A percentile compares a stretch with the other conserved stretches of the same genome.
Conservation (phyloP, 2,113 vertebrate genomes). For the Serilophus lunatus region DNA sequence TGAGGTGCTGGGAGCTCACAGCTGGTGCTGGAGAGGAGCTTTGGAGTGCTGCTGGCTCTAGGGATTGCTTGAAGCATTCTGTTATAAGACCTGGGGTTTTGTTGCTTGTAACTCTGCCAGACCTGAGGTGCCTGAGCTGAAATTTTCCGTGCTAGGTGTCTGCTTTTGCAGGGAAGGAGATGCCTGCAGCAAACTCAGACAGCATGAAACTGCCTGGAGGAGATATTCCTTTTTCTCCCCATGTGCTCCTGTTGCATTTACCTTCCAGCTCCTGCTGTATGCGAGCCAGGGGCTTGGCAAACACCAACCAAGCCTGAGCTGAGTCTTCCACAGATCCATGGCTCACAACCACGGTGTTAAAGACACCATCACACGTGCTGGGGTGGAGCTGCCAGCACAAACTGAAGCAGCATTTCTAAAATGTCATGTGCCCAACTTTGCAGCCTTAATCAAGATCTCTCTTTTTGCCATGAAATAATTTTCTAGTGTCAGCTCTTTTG, state of each 20-base stretch:
- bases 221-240: not conserved
- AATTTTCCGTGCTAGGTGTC: rapidly evolving
- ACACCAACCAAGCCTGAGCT: not conserved
- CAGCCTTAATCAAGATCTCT: not conserved
- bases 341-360: not conserved
- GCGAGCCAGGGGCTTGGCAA: not conserved
- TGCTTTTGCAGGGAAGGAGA: not conserved
- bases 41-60: not conserved
- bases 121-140: not conserved
- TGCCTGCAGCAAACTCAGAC: not conserved
- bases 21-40: not conserved
- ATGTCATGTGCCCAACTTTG: not conserved
- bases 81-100: rapidly evolving
- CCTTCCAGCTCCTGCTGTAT: not conserved
- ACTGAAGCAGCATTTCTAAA: not conserved
- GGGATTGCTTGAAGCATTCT: not conserved
- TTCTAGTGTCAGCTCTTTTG: not conserved
- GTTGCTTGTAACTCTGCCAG: not conserved
- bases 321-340: not conserved
- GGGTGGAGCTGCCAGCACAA: not conserved
- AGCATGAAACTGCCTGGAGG: not conserved
- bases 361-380: not conserved
- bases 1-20: not conserved
- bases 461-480: not conserved
- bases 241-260: not conserved